Conservation (phyloP, 2,888 invertebrate genomes). For the Erebia epiphron region DNA sequence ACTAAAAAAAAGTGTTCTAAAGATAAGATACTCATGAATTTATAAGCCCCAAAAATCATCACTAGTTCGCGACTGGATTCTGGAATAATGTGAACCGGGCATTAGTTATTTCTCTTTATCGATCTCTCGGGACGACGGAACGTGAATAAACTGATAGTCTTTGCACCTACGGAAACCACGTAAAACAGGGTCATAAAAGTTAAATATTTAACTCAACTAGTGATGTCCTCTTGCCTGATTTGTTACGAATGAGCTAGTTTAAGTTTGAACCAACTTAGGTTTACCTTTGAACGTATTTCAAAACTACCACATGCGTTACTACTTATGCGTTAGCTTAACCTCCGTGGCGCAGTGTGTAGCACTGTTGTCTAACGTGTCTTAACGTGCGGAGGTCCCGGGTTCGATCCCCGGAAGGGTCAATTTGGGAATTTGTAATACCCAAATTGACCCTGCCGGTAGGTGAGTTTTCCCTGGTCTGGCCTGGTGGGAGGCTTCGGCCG, state of each 20-base stretch:
- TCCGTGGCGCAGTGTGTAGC: too few species aligned
- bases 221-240: background rate
- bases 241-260: background rate
- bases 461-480: too few species aligned
- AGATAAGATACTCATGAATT: too few species aligned
- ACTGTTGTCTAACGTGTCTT: too few species aligned
- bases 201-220: constrained; percentile 12
- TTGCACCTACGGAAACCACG: constrained; percentile 12
- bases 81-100: background rate
- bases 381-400: too few species aligned
- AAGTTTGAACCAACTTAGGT: background rate
- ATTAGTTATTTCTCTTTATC: constrained; percentile 46
- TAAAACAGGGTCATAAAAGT: constrained; percentile 6
- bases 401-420: too few species aligned
- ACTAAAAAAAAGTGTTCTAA: too few species aligned
- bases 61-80: background rate
- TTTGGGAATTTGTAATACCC: too few species aligned
- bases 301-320: too few species aligned
- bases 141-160: constrained; percentile 4
- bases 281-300: background rate
- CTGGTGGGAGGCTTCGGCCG: too few species aligned
- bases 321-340: too few species aligned
- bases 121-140: constrained; percentile 47
- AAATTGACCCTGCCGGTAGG: too few species aligned
- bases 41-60: background rate